Evolutionary conservation across 2,797 vertebrate species (phyloP).

Genomic region (Zalophus californianus): DNA sequence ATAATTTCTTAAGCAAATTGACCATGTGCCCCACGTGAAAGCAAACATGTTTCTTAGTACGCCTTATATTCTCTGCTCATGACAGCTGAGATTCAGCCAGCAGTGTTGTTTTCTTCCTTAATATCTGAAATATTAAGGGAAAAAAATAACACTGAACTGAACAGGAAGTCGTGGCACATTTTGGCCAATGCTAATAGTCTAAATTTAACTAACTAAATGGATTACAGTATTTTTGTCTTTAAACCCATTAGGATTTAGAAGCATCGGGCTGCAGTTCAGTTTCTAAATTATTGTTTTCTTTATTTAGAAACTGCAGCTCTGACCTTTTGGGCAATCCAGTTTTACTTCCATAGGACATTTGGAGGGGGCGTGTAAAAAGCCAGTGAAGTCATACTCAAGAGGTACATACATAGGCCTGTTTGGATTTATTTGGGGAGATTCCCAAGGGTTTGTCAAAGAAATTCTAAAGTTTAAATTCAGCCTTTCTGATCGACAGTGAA

Average conservation of each 20-base stretch:
- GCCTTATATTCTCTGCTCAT: not conserved
- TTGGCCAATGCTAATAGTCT: not conserved
- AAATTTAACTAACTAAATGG: not conserved
- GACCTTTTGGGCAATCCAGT: not conserved
- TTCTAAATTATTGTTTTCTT: slow-evolving; percentile 2
- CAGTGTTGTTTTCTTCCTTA: not conserved
- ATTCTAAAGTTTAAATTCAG: not conserved
- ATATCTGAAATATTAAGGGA: not conserved
- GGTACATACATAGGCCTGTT: not conserved
- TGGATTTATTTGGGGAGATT: slow-evolving; percentile 11
- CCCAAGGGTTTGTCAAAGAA: not conserved
- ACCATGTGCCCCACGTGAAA: rapidly evolving
- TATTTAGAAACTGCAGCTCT: not conserved
- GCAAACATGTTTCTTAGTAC: not conserved
- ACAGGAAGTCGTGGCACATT: not conserved
- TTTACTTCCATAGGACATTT: not conserved
- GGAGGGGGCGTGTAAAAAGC: not conserved
- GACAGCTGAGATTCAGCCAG: not conserved
- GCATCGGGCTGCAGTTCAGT: not conserved
- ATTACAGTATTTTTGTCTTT: not conserved
- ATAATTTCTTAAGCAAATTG: not conserved
- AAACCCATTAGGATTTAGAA: not conserved
- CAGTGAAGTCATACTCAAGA: not conserved
- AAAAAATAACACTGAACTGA: not conserved
- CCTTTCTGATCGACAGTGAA: not conserved